Conservation (phyloP, 2,113 vertebrate genomes). For the Saccopteryx leptura region DNA sequence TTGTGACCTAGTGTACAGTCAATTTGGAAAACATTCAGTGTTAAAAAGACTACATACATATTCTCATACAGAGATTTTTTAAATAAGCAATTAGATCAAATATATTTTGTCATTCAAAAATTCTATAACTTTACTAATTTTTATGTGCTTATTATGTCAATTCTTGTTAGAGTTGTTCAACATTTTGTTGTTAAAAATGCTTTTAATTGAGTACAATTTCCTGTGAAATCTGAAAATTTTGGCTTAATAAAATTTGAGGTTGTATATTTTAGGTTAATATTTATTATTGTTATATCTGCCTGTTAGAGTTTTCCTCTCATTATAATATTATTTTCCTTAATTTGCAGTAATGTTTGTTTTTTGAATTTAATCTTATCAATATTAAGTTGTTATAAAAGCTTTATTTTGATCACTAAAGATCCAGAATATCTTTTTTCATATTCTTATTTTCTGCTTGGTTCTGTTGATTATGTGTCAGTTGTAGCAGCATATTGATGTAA, state of each 20-base stretch:
- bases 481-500: background rate
- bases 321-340: background rate
- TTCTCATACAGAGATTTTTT: background rate
- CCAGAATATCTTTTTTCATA: background rate
- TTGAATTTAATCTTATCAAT: background rate
- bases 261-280: background rate
- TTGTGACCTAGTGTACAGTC: background rate
- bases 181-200: background rate
- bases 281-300: background rate
- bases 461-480: background rate
- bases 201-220: slow-evolving; percentile 40
- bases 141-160: background rate
- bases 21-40: slow-evolving; percentile 12
- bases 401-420: slow-evolving; percentile 2
- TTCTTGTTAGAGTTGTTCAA: slow-evolving; percentile 20
- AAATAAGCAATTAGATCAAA: background rate
- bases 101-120: slow-evolving; percentile 21
- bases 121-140: background rate
- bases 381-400: background rate
- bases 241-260: background rate
- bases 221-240: background rate
- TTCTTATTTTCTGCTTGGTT: background rate
- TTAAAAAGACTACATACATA: background rate
- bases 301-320: background rate
- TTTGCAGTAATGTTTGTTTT: background rate